A percentile compares a stretch with the other conserved stretches of the same genome.
These are phyloP conservation scores for Eristalinus sepulchralis DNA, from an alignment of 2,888 invertebrate genomes.

Conservation along the genomic window DNA sequence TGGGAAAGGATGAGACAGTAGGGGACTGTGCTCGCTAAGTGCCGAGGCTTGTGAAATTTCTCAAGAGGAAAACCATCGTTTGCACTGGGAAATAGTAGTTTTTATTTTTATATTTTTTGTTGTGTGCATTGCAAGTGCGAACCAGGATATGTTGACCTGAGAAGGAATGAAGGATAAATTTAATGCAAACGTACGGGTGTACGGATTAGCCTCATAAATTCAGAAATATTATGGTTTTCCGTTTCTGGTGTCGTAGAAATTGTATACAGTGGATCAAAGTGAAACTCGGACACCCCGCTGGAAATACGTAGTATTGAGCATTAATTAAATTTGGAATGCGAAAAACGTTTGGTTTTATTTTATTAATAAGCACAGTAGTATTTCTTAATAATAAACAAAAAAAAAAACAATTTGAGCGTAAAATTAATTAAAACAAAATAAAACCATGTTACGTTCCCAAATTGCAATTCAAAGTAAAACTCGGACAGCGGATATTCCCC, in stretches of 20 bases:
- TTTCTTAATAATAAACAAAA: too few species aligned
- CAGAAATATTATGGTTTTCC: background rate
- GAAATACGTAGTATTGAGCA: too few species aligned
- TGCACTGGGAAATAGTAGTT: background rate
- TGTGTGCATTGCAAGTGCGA: background rate
- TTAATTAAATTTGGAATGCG: too few species aligned
- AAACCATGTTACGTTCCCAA: too few species aligned
- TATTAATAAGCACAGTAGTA: too few species aligned
- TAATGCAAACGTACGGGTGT: background rate
- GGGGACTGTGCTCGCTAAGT: conserved; percentile 9
- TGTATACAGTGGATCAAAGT: too few species aligned
- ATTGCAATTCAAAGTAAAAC: too few species aligned
- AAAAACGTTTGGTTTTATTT: too few species aligned
- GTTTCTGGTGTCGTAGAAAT: background rate
- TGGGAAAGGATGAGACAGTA: conserved; percentile 15
- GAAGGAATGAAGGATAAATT: conserved; percentile 25
- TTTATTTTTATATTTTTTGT: background rate
- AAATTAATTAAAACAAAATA: too few species aligned
- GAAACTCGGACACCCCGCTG: too few species aligned
- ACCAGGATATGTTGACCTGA: background rate
- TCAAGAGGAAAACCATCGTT: conserved; percentile 56
- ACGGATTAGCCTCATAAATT: background rate
- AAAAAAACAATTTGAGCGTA: too few species aligned
- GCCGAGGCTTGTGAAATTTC: conserved; percentile 25
- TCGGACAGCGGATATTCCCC: too few species aligned